Evolutionary conservation across 2,113 vertebrate genomes (phyloP).

Genomic region (Megaceryle torquata): DNA sequence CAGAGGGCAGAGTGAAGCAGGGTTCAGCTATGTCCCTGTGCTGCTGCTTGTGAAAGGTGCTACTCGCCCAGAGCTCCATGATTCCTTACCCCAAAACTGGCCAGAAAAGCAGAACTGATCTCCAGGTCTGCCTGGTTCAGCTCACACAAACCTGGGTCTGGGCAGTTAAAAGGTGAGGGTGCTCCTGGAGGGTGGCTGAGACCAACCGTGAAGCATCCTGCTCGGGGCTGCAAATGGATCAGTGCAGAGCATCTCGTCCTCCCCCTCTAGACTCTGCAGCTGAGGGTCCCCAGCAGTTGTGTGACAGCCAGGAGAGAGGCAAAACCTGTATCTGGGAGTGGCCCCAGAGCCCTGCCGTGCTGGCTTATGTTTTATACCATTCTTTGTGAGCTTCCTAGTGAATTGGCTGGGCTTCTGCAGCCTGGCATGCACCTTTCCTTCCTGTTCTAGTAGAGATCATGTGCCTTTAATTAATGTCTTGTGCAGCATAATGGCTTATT

Average conservation of each 20-base stretch:
- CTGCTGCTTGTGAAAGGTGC: not conserved
- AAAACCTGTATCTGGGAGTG: not conserved
- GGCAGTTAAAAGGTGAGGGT: not conserved
- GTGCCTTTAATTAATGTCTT: not conserved
- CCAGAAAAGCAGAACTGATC: not conserved
- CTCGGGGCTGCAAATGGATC: not conserved
- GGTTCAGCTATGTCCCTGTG: not conserved
- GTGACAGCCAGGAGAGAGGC: not conserved
- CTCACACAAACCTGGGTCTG: not conserved
- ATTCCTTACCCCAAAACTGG: not conserved
- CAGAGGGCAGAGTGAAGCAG: not conserved
- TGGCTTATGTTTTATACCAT: not conserved
- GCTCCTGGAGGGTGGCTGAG: not conserved
- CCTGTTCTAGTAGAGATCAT: not conserved
- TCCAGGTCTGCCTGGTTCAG: not conserved
- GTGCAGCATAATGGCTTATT: not conserved
- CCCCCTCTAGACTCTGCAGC: no score
- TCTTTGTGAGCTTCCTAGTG: not conserved
- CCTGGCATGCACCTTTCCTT: not conserved
- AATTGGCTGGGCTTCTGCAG: not conserved
- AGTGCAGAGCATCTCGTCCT: not conserved
- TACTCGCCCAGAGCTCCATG: not conserved
- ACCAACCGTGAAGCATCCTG: not conserved
- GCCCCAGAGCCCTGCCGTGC: not conserved
- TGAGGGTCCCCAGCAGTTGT: not conserved